Base-by-base conservation (phyloP, 1,140 invertebrate genomes). In the Drosophila ironensis region DNA sequence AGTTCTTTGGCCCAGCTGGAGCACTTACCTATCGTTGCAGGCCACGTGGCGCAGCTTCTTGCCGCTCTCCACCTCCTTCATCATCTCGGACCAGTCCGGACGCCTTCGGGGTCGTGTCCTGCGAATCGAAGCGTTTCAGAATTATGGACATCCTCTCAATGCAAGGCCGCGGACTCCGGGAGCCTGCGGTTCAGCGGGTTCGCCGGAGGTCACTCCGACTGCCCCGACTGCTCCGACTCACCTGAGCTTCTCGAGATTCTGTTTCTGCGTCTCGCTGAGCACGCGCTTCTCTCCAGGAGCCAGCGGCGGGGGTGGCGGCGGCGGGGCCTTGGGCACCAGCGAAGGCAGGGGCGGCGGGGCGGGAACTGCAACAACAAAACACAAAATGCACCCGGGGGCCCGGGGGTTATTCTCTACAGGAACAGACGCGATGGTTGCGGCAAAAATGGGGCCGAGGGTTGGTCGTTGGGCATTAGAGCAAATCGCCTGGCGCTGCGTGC, bases 1-100 rank as follows among this genome's bases (percentile, higher is more conserved):
- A 24, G 30, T n/a, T n/a, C n/a, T n/a, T n/a, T n/a, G n/a, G n/a
- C 20, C 14, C 1, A 14, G 7, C 7, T 37, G n/a, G 14, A 19
- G 5, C 17, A 59, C 67, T 68, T 88, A 93, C 90, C 96, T 93
- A 87, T 97, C 96, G 87, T 97, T 97, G 88, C 95, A 96, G 68
- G 94, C 92, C 14, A 97, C 95, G 78, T 97, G 94, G 74, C 93
- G 94, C 35, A 97, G 89, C 88, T 94, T 95, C 73, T 88, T 94
- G 38, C 95, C 94, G 60, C 92, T 92, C 86, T 97, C 96, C 4
- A 97, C 94, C 89, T 97, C 96, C 88, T 96, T 96, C 94, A 97
- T 96, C 94, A 97, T 95, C 56, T 94, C 92, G 9, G 93, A 94
- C 96, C 96, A 97, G 77, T 97, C 96, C 0, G 96, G 96, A 57